Evolutionary conservation across 2,113 vertebrate species (phyloP).

Genomic region (Engystomops pustulosus): DNA sequence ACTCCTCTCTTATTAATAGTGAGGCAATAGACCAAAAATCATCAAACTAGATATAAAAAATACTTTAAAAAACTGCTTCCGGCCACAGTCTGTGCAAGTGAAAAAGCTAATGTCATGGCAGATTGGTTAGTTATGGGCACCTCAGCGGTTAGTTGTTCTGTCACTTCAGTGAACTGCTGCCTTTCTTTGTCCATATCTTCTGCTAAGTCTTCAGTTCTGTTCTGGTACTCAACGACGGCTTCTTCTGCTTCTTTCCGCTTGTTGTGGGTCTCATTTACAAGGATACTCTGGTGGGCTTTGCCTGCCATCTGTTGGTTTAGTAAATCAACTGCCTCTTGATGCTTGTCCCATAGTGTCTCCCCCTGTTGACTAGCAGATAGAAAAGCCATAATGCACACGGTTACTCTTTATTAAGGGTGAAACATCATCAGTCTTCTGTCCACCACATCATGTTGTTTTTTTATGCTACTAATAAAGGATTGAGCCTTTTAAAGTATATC

Average conservation of each 20-base stretch:
- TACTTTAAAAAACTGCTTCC: too few relatives aligned
- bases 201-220: conserved; percentile 50
- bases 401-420: too few relatives aligned
- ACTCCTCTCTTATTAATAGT: too few relatives aligned
- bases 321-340: conserved; percentile 61
- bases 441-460: too few relatives aligned
- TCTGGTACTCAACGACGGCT: conserved; percentile 54
- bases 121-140: too few relatives aligned
- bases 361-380: conserved; percentile 64
- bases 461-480: too few relatives aligned
- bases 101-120: too few relatives aligned
- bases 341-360: conserved; percentile 44
- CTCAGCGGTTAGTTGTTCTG: conserved; percentile 51
- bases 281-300: conserved; percentile 63
- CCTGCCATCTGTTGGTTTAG: conserved; percentile 68
- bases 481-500: too few relatives aligned
- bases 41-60: background rate
- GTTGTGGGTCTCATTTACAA: conserved; percentile 65
- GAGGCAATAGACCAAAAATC: too few relatives aligned
- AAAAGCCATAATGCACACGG: background rate
- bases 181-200: conserved; percentile 62
- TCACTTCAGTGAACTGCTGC: conserved; percentile 61
- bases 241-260: conserved; percentile 62
- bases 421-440: too few relatives aligned
- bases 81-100: too few relatives aligned